Conservation (phyloP, 2,888 invertebrate species). For the Acanthosoma haemorrhoidale region DNA sequence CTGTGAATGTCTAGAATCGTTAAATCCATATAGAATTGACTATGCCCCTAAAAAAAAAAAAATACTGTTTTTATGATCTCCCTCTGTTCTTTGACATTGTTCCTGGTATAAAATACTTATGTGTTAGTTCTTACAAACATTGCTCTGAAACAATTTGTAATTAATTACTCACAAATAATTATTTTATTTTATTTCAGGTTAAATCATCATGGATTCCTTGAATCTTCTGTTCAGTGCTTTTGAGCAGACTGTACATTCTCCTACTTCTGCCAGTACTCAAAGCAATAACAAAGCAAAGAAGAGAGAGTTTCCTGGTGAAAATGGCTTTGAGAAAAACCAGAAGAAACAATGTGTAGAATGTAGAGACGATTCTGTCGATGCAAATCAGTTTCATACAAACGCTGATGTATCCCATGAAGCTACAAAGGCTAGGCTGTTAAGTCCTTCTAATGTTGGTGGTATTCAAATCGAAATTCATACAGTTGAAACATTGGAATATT, state of each 20-base stretch:
- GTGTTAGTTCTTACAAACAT: no score
- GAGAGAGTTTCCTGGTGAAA: background rate
- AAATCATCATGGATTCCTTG: constrained; percentile 17
- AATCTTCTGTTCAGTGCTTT: constrained; percentile 24
- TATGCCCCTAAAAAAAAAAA: no score
- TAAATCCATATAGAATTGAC: no score
- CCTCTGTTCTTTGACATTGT: no score
- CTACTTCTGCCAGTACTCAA: background rate
- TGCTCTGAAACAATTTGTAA: no score
- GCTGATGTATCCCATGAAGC: background rate
- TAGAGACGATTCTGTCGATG: no score
- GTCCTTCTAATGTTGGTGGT: constrained; percentile 19
- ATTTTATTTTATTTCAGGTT: constrained; percentile 8
- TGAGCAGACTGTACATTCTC: background rate
- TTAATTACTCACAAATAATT: no score
- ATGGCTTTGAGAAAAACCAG: background rate
- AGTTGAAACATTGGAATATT: constrained; percentile 84
- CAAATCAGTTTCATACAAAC: no score
- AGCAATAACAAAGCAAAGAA: background rate
- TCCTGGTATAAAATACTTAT: no score
- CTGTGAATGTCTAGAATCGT: no score
- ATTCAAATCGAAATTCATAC: constrained; percentile 50
- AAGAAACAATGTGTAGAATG: constrained; percentile 15
- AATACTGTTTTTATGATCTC: no score
- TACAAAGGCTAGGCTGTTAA: background rate